Evolutionary conservation across 1,140 invertebrate genomes (phyloP).

Genomic region (Papilio aristodemus): DNA sequence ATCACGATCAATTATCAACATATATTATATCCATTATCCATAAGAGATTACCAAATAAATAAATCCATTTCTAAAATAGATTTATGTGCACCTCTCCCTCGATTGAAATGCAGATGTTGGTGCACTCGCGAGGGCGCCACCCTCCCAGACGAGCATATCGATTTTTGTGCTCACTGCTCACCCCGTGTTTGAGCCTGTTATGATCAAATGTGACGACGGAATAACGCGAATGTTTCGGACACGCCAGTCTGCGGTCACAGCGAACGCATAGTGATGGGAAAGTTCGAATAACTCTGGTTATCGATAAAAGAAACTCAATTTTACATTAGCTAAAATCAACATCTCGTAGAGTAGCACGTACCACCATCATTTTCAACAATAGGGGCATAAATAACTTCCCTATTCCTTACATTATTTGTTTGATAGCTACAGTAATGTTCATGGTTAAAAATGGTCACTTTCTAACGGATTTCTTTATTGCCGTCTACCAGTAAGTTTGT

Average conservation of each 20-base stretch:
- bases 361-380: too few relatives aligned
- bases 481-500: too few relatives aligned
- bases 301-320: not conserved
- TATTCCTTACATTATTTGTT: too few relatives aligned
- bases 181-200: slow-evolving; percentile 22
- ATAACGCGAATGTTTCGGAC: slow-evolving; percentile 5
- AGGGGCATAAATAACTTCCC: too few relatives aligned
- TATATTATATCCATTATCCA: not conserved
- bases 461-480: too few relatives aligned
- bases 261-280: not conserved
- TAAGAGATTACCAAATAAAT: not conserved
- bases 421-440: too few relatives aligned
- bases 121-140: slow-evolving; percentile 2
- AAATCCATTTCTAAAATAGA: slow-evolving; percentile 17
- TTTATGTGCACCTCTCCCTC: slow-evolving; percentile 9
- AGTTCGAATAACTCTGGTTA: not conserved
- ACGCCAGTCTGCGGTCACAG: not conserved
- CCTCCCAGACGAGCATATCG: slow-evolving; percentile 28
- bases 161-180: slow-evolving; percentile 30
- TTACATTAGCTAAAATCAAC: too few relatives aligned
- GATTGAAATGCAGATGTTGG: slow-evolving; percentile 28
- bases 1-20: too few relatives aligned
- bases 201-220: slow-evolving; percentile 12
- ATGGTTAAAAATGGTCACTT: too few relatives aligned
- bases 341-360: too few relatives aligned